A percentile compares a stretch with the other conserved stretches of the same genome.
phyloP scores from a whole-genome alignment of 1,140 invertebrate genomes.

The Brachionus paranguensis region DNA sequence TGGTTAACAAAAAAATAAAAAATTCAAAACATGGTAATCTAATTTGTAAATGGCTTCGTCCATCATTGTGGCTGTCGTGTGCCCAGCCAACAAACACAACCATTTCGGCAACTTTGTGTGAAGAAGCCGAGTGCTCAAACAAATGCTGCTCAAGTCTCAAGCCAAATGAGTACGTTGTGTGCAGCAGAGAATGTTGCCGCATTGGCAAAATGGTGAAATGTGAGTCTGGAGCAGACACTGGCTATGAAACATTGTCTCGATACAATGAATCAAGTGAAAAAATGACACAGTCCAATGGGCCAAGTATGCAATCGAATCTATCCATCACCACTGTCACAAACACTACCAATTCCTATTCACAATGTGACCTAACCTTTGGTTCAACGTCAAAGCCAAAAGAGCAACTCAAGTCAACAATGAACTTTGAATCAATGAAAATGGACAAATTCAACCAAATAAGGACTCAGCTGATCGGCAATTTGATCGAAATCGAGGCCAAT shows the following conservation, averaged over 20 bases:
- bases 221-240: background rate
- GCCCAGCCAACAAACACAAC: conserved; percentile 10
- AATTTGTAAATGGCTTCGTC: background rate
- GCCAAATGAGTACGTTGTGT: background rate
- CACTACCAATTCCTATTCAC: background rate
- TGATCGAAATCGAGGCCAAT: conserved; percentile 19
- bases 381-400: background rate
- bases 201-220: background rate
- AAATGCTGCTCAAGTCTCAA: background rate
- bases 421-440: background rate
- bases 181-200: background rate
- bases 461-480: background rate
- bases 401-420: background rate
- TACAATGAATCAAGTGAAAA: background rate
- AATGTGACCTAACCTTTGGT: background rate
- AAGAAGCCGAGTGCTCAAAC: background rate
- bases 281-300: background rate
- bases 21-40: background rate
- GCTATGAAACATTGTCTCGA: background rate
- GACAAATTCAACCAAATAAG: conserved; percentile 20
- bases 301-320: background rate
- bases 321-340: background rate
- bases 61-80: background rate
- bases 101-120: background rate
- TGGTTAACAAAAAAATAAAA: background rate